Percentiles rank a stretch among this genome's conserved stretches.
Evolutionary conservation across 2,888 invertebrate genomes (phyloP).

Genomic region (Euphydryas editha): DNA sequence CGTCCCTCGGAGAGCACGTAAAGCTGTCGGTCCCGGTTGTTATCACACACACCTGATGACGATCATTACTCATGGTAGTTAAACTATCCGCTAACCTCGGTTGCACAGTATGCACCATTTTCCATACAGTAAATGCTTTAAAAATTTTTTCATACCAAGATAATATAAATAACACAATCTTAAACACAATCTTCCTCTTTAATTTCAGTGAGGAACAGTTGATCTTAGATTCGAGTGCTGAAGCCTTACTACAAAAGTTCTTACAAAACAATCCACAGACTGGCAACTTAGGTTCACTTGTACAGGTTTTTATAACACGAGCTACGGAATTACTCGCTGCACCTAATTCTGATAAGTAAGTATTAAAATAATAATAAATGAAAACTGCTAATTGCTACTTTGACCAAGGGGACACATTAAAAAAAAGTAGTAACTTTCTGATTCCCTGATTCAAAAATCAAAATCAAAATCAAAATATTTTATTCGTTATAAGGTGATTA

Average conservation of each 20-base stretch:
- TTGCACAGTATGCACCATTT: too few species aligned
- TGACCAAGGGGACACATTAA: neutral
- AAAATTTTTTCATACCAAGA: too few species aligned
- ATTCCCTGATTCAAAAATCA: too few species aligned
- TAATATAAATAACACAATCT: too few species aligned
- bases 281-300: slow-evolving; percentile 94
- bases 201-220: slow-evolving; percentile 89
- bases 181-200: neutral
- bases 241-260: slow-evolving; percentile 88
- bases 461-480: too few species aligned
- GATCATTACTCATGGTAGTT: too few species aligned
- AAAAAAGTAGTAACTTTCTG: neutral
- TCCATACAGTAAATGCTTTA: too few species aligned
- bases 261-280: slow-evolving; percentile 93
- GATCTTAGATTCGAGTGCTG: slow-evolving; percentile 91
- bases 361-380: slow-evolving; percentile 35
- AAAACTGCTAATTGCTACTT: neutral
- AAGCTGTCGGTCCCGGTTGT: too few species aligned
- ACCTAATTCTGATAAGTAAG: slow-evolving; percentile 94
- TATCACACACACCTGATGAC: too few species aligned
- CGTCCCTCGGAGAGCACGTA: too few species aligned
- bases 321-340: slow-evolving; percentile 93
- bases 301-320: slow-evolving; percentile 92
- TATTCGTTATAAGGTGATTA: too few species aligned
- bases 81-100: too few species aligned